Evolutionary conservation across 2,888 invertebrate species (phyloP).

Genomic region (Cheilosia vulpina): DNA sequence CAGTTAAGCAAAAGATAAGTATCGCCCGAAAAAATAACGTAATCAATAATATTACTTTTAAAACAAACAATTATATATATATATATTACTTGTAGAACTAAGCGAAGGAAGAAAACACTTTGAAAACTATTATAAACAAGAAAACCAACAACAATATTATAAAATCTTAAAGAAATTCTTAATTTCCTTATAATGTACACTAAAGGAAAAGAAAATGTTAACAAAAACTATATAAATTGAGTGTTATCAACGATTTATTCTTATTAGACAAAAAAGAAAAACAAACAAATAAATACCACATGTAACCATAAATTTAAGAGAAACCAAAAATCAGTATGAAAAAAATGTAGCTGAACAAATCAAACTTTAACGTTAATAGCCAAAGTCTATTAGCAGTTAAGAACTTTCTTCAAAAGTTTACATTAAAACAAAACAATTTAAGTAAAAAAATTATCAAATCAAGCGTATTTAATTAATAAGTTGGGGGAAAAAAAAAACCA

Average conservation of each 20-base stretch:
- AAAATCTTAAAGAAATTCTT: slow-evolving; percentile 36
- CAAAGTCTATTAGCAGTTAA: slow-evolving; percentile 31
- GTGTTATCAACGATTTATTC: slow-evolving; percentile 72
- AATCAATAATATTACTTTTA: slow-evolving; percentile 44
- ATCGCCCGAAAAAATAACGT: slow-evolving; percentile 62
- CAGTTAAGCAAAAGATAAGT: slow-evolving; percentile 75
- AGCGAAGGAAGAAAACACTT: slow-evolving; percentile 36
- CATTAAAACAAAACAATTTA: slow-evolving; percentile 9
- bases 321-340: slow-evolving; percentile 45
- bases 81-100: slow-evolving; percentile 28
- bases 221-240: slow-evolving; percentile 66
- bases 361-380: slow-evolving; percentile 14
- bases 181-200: slow-evolving; percentile 38
- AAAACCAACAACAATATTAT: slow-evolving; percentile 51
- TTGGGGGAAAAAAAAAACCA: slow-evolving; percentile 21
- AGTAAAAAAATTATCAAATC: slow-evolving; percentile 20
- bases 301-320: slow-evolving; percentile 61
- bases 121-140: slow-evolving; percentile 15
- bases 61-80: slow-evolving; percentile 16
- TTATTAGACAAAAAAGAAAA: slow-evolving; percentile 10
- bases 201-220: slow-evolving; percentile 48
- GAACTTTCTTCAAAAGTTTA: slow-evolving; percentile 34
- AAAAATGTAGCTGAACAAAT: slow-evolving; percentile 31
- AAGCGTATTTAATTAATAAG: slow-evolving; percentile 21
- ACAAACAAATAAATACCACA: slow-evolving; percentile 3